Base-by-base conservation (phyloP, 2,113 vertebrate genomes). In the Chaetura pelagica region DNA sequence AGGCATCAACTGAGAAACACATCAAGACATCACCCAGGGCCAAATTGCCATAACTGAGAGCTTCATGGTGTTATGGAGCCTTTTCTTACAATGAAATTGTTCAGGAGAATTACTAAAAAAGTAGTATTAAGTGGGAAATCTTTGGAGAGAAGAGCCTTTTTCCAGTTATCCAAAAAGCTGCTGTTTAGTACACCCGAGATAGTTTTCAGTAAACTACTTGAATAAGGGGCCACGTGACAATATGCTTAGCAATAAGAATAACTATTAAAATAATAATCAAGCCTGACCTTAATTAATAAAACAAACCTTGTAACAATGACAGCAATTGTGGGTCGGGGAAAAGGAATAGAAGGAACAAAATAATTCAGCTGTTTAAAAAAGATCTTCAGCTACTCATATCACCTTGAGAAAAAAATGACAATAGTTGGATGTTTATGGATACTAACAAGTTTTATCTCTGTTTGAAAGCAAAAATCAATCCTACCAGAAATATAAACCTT, bases 391-490 rank as follows among this genome's bases (percentile, higher is more conserved):
- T 84, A 29, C 58, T 85, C 9, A 0, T 32, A 13, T 18, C 19
- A 34, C 30, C 34, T 87, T 29, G 35, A 69, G 35, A 59, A 58
- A 71, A 71, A 85, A 69, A 44, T 24, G 67, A n/a, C 6, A 26
- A 7, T 26, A 75, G 38, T 54, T 58, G 27, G 40, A 19, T 51
- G 6, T 21, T 29, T 57, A 51, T 87, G 57, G 69, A 57, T 38
- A 38, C 10, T 38, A 23, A 10, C 21, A 64, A 59, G 42, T 52
- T 92, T 7, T 67, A 34, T 26, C 72, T 69, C 49, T 38, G 77
- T 35, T 57, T 93, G 68, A 84, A 92, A 68, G 77, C 86, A 84
- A 92, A 67, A 94, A 84, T 61, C 57, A 83, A 26, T 92, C 64
- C 57, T 75, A 71, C 35, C 26, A 63, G 42, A 59, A 84, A 84